Conservation (phyloP, 2,113 vertebrate species). For the Piaya cayana region DNA sequence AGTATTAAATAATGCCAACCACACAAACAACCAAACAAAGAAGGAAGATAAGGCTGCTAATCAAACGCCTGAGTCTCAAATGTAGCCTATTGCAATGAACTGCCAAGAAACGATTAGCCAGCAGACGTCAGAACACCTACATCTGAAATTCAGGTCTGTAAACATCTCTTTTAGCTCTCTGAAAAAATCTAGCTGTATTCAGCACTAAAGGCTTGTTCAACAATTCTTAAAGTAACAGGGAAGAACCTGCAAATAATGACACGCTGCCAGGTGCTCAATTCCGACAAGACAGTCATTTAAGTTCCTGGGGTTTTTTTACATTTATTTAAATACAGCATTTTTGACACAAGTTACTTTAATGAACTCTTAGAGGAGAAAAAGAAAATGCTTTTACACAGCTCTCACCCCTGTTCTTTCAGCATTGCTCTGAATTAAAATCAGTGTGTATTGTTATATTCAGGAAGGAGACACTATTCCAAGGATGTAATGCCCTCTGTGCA, state of each 20-base stretch:
- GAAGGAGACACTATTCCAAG: not conserved
- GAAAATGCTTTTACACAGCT: not conserved
- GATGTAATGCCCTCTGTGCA: not conserved
- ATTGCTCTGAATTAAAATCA: conserved; percentile 9
- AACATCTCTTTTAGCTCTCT: not conserved
- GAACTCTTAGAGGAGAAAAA: conserved; percentile 9
- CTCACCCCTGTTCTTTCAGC: not conserved
- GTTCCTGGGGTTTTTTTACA: not conserved
- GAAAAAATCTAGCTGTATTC: conserved; percentile 12
- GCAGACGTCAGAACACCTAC: not conserved
- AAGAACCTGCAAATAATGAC: not conserved
- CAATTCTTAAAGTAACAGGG: conserved; percentile 1
- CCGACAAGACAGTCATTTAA: not conserved
- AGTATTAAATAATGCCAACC: not conserved
- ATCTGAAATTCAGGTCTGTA: not conserved
- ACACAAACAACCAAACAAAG: not conserved
- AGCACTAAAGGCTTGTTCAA: not conserved
- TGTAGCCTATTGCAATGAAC: not conserved
- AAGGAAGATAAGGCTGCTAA: conserved; percentile 2
- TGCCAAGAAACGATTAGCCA: not conserved
- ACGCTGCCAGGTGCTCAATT: conserved; percentile 5
- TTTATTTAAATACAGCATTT: conserved; percentile 5
- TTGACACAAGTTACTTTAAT: conserved; percentile 18
- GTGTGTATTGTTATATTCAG: not conserved
- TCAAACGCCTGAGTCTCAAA: not conserved